Percentiles rank a stretch among this genome's conserved stretches.
These are phyloP conservation scores for Helicorthomorpha holstii DNA, from an alignment of 1,140 invertebrate species.

Conservation along the genomic window DNA sequence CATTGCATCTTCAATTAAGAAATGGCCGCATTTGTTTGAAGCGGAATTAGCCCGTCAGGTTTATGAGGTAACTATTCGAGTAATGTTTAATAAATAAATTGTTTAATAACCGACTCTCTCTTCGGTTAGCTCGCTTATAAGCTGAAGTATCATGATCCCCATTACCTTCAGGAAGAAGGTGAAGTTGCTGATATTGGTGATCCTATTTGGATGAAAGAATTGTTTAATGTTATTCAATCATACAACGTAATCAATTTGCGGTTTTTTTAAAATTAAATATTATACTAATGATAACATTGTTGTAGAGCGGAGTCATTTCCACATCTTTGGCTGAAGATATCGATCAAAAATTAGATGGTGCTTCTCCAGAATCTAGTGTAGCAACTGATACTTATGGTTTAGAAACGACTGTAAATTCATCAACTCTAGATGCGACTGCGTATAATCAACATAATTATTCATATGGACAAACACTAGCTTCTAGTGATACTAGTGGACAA, in stretches of 20 bases:
- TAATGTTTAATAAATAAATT: neutral
- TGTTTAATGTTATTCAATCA: constrained; percentile 12
- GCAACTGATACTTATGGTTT: too few species aligned
- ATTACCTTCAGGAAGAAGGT: constrained; percentile 28
- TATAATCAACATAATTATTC: too few species aligned
- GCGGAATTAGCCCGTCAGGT: constrained; percentile 42
- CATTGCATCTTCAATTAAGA: constrained; percentile 42
- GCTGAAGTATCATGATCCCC: constrained; percentile 63
- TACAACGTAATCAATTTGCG: constrained; percentile 6
- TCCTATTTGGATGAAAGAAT: constrained; percentile 28
- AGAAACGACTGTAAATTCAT: too few species aligned
- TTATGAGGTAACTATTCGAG: constrained; percentile 24
- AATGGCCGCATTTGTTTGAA: constrained; percentile 36
- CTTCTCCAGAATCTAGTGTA: too few species aligned
- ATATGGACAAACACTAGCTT: too few species aligned
- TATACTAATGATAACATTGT: too few species aligned
- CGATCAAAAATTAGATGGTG: too few species aligned
- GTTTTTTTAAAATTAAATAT: too few species aligned
- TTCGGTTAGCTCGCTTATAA: constrained; percentile 37
- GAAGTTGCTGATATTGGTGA: constrained; percentile 23
- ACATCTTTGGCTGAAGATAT: too few species aligned
- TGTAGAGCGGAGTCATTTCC: too few species aligned
- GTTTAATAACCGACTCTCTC: neutral
- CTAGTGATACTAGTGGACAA: too few species aligned
- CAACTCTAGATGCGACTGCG: too few species aligned